Conservation (phyloP, 2,797 vertebrate genomes). For the Picus viridis region DNA sequence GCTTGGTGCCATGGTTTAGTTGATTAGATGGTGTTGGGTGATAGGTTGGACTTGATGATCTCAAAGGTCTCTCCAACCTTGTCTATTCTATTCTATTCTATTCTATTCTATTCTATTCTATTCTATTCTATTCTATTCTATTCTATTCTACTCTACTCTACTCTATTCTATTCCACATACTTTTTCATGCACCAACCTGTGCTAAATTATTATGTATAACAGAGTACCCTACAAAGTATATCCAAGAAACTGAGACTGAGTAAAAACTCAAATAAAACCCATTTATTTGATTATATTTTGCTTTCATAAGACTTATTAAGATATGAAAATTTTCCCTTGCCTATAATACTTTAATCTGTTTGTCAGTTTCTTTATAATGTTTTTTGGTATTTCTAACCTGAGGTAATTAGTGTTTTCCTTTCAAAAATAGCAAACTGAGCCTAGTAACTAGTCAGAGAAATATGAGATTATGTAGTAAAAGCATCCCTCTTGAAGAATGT, state of each 20-base stretch:
- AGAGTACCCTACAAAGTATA: background rate
- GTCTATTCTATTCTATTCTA: no score
- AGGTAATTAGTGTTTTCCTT: slow-evolving; percentile 27
- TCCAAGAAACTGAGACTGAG: background rate
- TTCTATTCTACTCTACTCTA: no score
- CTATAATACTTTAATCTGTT: background rate
- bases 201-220: background rate
- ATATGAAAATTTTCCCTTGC: background rate
- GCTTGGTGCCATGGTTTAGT: no score
- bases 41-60: no score
- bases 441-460: background rate
- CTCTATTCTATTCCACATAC: background rate
- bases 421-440: background rate
- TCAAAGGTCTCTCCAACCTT: no score
- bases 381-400: background rate
- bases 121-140: no score
- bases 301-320: background rate
- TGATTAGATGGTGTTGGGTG: no score
- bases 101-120: no score
- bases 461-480: slow-evolving; percentile 31
- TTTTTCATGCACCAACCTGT: background rate
- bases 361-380: background rate
- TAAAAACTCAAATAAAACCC: background rate
- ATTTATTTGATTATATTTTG: background rate
- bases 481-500: background rate